Evolutionary conservation across 2,113 vertebrate species (phyloP), one percentile per base, ranked within the genome.

Genomic region (Mormyrus lacerda): DNA sequence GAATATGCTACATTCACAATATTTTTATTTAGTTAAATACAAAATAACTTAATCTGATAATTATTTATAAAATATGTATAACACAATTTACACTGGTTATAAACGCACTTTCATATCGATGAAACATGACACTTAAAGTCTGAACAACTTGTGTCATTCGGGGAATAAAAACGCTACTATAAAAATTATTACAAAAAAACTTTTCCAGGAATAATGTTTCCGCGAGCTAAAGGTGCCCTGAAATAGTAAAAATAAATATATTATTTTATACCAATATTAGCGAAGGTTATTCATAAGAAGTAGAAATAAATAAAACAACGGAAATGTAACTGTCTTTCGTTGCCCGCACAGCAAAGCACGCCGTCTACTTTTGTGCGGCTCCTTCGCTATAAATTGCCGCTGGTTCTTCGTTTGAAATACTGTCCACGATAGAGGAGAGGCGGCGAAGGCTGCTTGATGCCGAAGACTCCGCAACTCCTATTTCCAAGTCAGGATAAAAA

Each of bases 371-470:
- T 89, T 93, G 93, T 2, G 89, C 87, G 85, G 83, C 90, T 39
- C 92, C 93, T 48, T 93, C 92, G 10, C 82, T 73, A 90, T 90
- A 90, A 76, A 35, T 91, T 19, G 89, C 85, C 88, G 96, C 98
- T 90, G 93, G 93, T 31, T 99, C 97, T 47, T 97, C 96, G 0
- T 94, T 97, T 90, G 97, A 97, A 94, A 99, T 99, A 92, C 98
- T 99, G 96, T 99, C 96, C 93, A 99, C 98, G 85, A 99, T 99
- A 35, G 98, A 99, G 19, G 98, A 99, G 42, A 99, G 97, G 19
- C 97, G 97, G 39, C 97, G 97, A 19, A 99, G 98, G 92, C 98
- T 99, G 93, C 97, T 97, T 83, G 98, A 97, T 2, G 95, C 97
- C 0, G 97, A 96, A 0, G 97, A 96, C 91, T 98, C 97, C 51